Evolutionary conservation across 2,797 vertebrate genomes (phyloP), one percentile per base, ranked within the genome.

Genomic region (Xyrichtys novacula): DNA sequence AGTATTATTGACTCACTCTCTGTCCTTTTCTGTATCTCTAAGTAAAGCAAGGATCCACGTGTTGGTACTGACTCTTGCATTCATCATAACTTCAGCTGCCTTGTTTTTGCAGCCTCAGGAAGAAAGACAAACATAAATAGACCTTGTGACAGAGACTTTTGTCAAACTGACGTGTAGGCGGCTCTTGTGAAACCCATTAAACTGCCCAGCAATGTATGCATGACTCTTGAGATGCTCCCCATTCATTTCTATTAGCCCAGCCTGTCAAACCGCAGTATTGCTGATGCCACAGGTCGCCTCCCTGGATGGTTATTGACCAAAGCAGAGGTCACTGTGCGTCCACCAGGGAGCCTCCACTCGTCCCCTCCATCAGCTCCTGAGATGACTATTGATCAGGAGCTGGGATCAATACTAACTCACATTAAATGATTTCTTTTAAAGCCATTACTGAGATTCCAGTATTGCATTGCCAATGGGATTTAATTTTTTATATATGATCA

Each of bases 341-440:
- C 63, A 56, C 32, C 49, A 59, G 48, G 22, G 1, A 32, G 49
- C 39, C 34, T 43, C 42, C 28, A 7, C 5, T 9, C 5, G 39
- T 31, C 23, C 34, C 34, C 65, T 56, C 38, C 43, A 60, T 48
- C 42, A 52, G n/a, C 56, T 52, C 38, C 57, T 34, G 38, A 63
- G 52, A 76, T 65, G 74, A 34, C 39, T 71, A 81, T 85, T 67
- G 80, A 83, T 66, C 57, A 60, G 23, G 4, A 26, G 44, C 25
- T n/a, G 10, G 16, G 31, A 65, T 77, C 84, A 59, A 84, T 85
- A 34, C 0, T 5, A 36, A 62, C 25, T 76, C 49, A 46, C 22
- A 65, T 76, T 59, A 67, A 67, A 32, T 59, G 65, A 63, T 78
- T 78, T 79, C 29, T 55, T 48, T 1, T 58, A 53, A 58, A 49